Evolutionary conservation across 2,113 vertebrate species (phyloP).

Genomic region (Gasterosteus nipponicus): DNA sequence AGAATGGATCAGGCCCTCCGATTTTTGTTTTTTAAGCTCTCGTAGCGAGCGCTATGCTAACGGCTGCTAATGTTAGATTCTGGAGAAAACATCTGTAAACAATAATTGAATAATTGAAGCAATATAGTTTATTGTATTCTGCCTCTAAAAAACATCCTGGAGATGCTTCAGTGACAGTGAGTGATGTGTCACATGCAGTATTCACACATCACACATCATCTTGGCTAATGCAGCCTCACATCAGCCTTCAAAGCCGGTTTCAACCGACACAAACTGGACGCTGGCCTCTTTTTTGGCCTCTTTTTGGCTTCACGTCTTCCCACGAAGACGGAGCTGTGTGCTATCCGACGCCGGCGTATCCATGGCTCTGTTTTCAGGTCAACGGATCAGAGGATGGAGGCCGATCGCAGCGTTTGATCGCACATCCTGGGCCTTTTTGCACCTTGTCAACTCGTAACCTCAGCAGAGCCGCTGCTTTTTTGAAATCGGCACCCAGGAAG

Average conservation of each 20-base stretch:
- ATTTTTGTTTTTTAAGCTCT: background rate
- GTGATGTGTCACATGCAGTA: too few relatives aligned
- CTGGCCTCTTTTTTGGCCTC: background rate
- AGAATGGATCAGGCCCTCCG: too few relatives aligned
- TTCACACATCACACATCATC: background rate
- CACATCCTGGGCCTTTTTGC: slow-evolving; percentile 35
- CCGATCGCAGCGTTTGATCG: slow-evolving; percentile 55
- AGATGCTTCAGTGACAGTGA: too few relatives aligned
- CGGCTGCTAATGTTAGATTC: background rate
- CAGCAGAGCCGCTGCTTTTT: slow-evolving; percentile 1
- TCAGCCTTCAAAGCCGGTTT: background rate
- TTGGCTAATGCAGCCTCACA: background rate
- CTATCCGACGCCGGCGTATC: slow-evolving; percentile 42
- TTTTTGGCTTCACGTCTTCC: background rate
- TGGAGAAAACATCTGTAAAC: background rate
- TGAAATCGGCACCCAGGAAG: slow-evolving; percentile 23
- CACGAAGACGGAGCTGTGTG: background rate
- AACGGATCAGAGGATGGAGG: slow-evolving; percentile 51
- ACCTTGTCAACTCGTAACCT: slow-evolving; percentile 52
- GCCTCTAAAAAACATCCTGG: too few relatives aligned
- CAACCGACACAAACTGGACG: background rate
- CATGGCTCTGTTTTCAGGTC: slow-evolving; percentile 55
- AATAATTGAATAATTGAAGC: too few relatives aligned
- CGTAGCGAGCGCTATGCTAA: background rate
- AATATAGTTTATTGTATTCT: too few relatives aligned